Base-by-base conservation (phyloP, 1,140 invertebrate genomes). In the Sitobion miscanthi region DNA sequence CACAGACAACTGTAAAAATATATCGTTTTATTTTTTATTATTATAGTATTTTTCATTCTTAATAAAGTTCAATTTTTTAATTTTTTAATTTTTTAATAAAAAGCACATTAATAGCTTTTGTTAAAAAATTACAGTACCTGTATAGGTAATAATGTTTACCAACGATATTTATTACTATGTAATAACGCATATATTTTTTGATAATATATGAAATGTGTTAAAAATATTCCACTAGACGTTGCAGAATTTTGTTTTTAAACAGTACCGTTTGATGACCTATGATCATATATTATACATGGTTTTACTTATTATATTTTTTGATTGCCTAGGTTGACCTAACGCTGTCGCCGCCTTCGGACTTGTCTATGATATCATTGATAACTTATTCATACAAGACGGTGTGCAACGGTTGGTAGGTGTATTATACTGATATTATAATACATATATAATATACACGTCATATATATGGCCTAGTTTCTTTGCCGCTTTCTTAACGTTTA, bases 361-460 rank as follows among this genome's bases (percentile, higher is more conserved):
- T 35, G 30, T 82, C 90, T 91, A 91, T 49, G 57, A 47, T 91
- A 82, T 49, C 30, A 8, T 83, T 92, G 69, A 92, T 92, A 83
- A 52, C 2, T 83, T 83, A 92, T 92, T 92, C 90, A 83, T 83
- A 83, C 42, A 25, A 77, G 21, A 52, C 14, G 21, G 17, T 11
- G 7, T 25, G n/a, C 11, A 14, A n/a, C 90, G 25, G n/a, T 38
- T 11, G 35, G 38, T 4, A 83, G 20, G 30, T n/a, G 7, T 38
- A 14, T 30, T 47, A 45, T 17, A 14, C 25, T n/a, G 45, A 47
- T 47, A 47, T 25, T 90, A 52, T 77, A 77, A 35, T 4, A 23
- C 88, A 30, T 47, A 35, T 45, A 47, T 42, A 17, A 23, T 47
- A 30, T n/a, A 88, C 0, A 30, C 23, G 3, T 87, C 30, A n/a